Evolutionary conservation across 2,113 vertebrate species (phyloP).

Genomic region (Romanogobio albipinnatus): DNA sequence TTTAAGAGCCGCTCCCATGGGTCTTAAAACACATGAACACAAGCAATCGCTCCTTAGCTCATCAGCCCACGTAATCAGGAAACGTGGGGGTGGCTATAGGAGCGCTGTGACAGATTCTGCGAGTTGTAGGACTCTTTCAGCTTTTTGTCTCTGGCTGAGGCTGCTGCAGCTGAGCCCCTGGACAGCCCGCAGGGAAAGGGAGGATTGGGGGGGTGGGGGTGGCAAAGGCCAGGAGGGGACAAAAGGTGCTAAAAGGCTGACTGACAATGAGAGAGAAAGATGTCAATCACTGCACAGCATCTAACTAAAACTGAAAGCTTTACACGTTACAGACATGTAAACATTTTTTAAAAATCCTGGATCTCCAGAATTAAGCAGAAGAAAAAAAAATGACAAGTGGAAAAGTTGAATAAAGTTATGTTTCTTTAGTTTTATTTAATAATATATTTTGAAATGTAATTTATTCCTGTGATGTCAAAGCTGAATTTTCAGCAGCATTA

Average conservation of each 20-base stretch:
- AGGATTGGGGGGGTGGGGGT: constrained; percentile 20
- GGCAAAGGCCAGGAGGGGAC: constrained; percentile 75
- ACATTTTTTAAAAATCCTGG: neutral
- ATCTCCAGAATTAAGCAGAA: too few species aligned
- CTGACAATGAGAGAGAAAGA: constrained; percentile 78
- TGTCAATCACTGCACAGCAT: constrained; percentile 82
- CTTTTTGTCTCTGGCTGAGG: constrained; percentile 85
- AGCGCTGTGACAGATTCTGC: constrained; percentile 84
- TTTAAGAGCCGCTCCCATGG: constrained; percentile 53
- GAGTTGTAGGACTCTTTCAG: constrained; percentile 68
- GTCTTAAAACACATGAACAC: constrained; percentile 59
- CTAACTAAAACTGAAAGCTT: constrained; percentile 24
- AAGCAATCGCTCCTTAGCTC: constrained; percentile 84
- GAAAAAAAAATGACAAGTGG: too few species aligned
- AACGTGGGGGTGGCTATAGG: constrained; percentile 42
- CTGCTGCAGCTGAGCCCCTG: constrained; percentile 81
- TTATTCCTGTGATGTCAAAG: neutral
- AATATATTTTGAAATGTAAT: neutral
- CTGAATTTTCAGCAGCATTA: neutral
- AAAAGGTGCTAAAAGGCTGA: constrained; percentile 96
- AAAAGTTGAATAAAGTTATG: too few species aligned
- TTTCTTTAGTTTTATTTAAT: neutral
- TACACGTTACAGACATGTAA: neutral
- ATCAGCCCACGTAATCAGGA: constrained; percentile 82
- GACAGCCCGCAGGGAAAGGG: constrained; percentile 60